Evolutionary conservation across 2,888 invertebrate species (phyloP).

Genomic region (Glyphotaelius pellucidus): DNA sequence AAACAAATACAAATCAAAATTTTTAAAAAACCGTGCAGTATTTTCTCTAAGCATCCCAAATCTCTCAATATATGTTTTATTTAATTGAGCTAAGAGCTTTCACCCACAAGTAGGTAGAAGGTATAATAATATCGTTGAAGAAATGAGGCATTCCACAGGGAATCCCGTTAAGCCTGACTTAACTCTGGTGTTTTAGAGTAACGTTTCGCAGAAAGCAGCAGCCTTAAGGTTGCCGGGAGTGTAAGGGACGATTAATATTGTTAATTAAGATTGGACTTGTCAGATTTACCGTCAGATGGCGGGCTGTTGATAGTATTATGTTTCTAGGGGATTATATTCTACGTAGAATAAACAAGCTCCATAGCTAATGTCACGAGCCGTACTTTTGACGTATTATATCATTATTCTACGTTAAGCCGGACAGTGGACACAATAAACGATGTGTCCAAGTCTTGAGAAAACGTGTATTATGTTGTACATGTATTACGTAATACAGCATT

Average conservation of each 20-base stretch:
- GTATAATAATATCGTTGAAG: neutral
- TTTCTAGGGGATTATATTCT: conserved; percentile 31
- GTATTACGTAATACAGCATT: neutral
- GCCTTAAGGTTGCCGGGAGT: conserved; percentile 1
- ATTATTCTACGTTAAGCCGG: neutral
- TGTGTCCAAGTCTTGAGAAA: neutral
- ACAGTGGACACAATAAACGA: neutral
- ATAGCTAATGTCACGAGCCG: neutral
- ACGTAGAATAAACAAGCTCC: neutral
- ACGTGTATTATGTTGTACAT: neutral
- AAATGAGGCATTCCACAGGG: neutral
- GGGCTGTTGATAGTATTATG: conserved; percentile 34
- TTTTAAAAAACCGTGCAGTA: neutral
- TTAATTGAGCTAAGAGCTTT: neutral
- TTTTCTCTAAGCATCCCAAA: neutral
- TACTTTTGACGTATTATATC: neutral
- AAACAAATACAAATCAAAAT: neutral
- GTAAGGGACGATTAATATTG: conserved; percentile 50
- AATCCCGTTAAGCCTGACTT: neutral
- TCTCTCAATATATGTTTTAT: neutral
- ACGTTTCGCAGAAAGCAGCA: neutral
- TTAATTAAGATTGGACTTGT: conserved; percentile 56
- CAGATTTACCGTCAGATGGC: conserved; percentile 55
- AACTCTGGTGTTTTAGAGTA: neutral
- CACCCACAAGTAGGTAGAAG: neutral